Base-by-base conservation (phyloP, 2,888 invertebrate genomes). In the Pseudoips prasinana region DNA sequence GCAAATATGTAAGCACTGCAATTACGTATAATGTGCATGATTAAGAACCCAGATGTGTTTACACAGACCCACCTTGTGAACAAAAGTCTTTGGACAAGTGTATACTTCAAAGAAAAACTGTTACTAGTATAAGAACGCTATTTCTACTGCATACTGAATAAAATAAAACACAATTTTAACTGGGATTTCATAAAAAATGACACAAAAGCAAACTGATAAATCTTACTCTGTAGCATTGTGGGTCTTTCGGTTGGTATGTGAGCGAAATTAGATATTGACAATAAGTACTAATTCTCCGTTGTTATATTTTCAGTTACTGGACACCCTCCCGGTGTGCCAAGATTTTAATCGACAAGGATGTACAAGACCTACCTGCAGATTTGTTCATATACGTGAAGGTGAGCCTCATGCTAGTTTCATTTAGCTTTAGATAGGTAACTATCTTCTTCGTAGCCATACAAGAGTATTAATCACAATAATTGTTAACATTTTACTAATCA, bases 241-340 rank as follows among this genome's bases (percentile, higher is more conserved):
- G 64, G 52, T 59, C 43, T 45, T 54, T 66, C 63, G 67, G 73
- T 68, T 54, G 67, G 72, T 64, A 62, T 72, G 63, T 52, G 53
- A 45, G 47, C 51, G 19, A 54, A 45, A 38, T 32, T 36, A 32
- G 51, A 27, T 51, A 39, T 61, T 49, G 51, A 59, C 64, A 60
- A 59, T 57, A 58, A 54, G 69, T 69, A 73, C 71, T 83, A 68
- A 84, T 75, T 43, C 42, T 38, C 36, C 35, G 40, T 56, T 63
- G 64, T 72, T 57, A 73, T 82, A 64, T 79, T 94, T 95, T 77
- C 95, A 98, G 98, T 98, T 97, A 96, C 98, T 96, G 97, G 98
- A 96, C 97, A 98, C 96, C 97, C 97, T 96, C 96, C 98, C 95
- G 96, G 97, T 97, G 95, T 98, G 96, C 98, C 97, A 96, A 96